Base-by-base conservation (phyloP, 2,797 vertebrate genomes). In the Rhinatrema bivittatum region DNA sequence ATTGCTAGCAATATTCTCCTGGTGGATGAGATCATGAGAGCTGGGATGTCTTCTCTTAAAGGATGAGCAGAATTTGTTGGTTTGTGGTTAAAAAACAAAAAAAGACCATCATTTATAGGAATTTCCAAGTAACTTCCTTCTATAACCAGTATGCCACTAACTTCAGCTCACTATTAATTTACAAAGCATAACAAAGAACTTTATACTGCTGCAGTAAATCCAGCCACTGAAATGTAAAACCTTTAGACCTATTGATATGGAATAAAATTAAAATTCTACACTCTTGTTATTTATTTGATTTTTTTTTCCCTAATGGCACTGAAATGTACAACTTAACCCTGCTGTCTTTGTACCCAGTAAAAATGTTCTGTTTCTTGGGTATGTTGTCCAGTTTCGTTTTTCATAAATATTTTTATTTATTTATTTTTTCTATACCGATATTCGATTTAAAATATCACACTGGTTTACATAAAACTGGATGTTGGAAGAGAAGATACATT, bases 1-100 rank as follows among this genome's bases (percentile, higher is more conserved):
- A 98, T 98, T 2, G 95, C 95, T 38, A 96, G 86, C 72, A 98
- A 97, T 81, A 94, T 98, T 52, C 85, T 99, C 50, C 50, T 99
- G 71, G 96, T 99, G 30, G 96, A 98, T 50, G 96, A 99, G 75
- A 98, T 99, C 45, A 97, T 99, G 94, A 72, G 91, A 62, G 95
- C 95, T 20, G 96, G 95, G 34, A 91, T 98, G 92, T 97, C 95
- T 6, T 99, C 96, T 26, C 88, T 99, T 10, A 98, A 87, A 67
- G 91, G 91, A 49, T 98, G 88, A 95, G 53, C 4, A 17, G 50
- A 29, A 20, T 23, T 27, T 4, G 26, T 41, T 28, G 32, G 3
- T 22, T 13, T 1, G 1, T 1, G 2, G 1, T 0, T n/a, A n/a
- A n/a, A n/a, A n/a, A n/a, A n/a, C n/a, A n/a, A n/a, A n/a, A n/a